Percentiles rank a stretch among this genome's conserved stretches.
These are phyloP conservation scores for Hirtodrosophila confusa DNA, from an alignment of 2,888 invertebrate species.

Conservation along the genomic window DNA sequence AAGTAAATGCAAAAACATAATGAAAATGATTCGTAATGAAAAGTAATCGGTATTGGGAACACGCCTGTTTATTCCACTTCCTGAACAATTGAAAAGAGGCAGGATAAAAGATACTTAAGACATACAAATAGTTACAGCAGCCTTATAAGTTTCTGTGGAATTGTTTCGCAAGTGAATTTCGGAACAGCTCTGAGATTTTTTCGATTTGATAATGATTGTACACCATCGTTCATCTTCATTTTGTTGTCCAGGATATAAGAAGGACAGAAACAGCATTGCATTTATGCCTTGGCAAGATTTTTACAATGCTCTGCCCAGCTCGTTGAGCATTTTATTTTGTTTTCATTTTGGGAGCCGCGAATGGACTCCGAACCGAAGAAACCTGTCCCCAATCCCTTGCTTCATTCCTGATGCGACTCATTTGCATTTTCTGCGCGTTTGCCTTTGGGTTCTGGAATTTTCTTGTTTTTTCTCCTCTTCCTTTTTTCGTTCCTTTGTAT, in stretches of 20 bases:
- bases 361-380: constrained; percentile 21
- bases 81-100: no score
- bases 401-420: constrained; percentile 59
- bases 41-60: no score
- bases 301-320: constrained; percentile 22
- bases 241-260: constrained; percentile 4
- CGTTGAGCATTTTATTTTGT: constrained; percentile 47
- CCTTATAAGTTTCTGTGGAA: no score
- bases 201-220: no score
- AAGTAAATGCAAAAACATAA: no score
- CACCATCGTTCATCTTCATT: no score
- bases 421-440: constrained; percentile 74
- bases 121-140: no score
- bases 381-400: constrained; percentile 38
- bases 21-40: no score
- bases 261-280: constrained; percentile 38
- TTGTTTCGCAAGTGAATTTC: no score
- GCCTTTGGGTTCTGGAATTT: constrained; percentile 44
- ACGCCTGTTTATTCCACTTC: no score
- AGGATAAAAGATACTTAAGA: no score
- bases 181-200: no score
- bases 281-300: constrained; percentile 41
- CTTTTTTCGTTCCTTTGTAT: constrained; percentile 32
- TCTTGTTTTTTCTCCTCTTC: constrained; percentile 13
- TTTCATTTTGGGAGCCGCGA: constrained; percentile 64